Conservation (phyloP, 1,140 invertebrate genomes). For the Holcopasites calliopsidis region DNA sequence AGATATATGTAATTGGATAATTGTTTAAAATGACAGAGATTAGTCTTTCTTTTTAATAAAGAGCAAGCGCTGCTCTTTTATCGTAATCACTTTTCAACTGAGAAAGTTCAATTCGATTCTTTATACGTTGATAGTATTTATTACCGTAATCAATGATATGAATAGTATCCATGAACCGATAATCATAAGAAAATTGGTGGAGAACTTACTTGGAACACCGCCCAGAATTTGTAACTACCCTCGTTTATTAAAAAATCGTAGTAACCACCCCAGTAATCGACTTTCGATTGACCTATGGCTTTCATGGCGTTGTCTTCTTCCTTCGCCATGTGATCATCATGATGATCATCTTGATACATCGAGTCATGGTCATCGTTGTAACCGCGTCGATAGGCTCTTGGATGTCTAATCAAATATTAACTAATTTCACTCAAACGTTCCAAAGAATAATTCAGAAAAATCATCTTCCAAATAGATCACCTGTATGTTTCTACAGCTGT, state of each 20-base stretch:
- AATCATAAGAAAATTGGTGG: too few relatives aligned
- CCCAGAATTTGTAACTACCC: conserved; percentile 93
- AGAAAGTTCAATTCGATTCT: too few relatives aligned
- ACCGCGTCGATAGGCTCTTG: conserved; percentile 65
- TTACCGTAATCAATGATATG: too few relatives aligned
- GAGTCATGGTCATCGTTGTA: conserved; percentile 57
- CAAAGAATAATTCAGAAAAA: background rate
- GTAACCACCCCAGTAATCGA: conserved; percentile 87
- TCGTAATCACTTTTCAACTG: too few relatives aligned
- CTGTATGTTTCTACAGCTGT: conserved; percentile 65
- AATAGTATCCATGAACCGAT: too few relatives aligned
- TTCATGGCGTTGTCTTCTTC: conserved; percentile 70
- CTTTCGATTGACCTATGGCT: conserved; percentile 75
- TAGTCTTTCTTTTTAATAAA: too few relatives aligned
- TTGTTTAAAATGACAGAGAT: too few relatives aligned
- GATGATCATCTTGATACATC: conserved; percentile 62
- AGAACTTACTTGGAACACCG: conserved; percentile 86
- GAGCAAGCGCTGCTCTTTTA: too few relatives aligned
- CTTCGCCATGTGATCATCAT: conserved; percentile 63
- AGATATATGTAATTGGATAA: background rate
- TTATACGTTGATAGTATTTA: too few relatives aligned
- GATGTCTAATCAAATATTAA: conserved; percentile 51
- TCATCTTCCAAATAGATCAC: conserved; percentile 36
- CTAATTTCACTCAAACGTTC: background rate
- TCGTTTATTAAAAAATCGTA: conserved; percentile 92